Conservation (phyloP, 1,140 invertebrate genomes). For the Dufourea novaeangliae region DNA sequence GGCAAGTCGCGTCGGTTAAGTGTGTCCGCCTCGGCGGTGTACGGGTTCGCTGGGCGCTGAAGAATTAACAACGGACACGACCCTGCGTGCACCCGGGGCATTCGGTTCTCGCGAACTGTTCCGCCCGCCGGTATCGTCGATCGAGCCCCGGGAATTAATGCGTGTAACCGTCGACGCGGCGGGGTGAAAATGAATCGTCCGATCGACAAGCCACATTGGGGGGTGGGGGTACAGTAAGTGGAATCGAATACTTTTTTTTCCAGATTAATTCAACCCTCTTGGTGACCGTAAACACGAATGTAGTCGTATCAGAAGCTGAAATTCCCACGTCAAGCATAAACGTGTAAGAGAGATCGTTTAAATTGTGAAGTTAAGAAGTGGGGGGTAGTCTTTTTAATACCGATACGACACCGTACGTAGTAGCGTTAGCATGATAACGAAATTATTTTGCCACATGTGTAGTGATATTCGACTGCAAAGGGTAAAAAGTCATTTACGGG, state of each 20-base stretch:
- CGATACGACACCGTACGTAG: too few relatives aligned
- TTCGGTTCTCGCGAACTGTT: background rate
- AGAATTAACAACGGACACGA: constrained; percentile 44
- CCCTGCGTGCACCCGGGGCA: background rate
- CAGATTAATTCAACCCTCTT: background rate
- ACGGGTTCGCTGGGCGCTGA: background rate
- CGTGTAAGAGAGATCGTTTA: too few relatives aligned
- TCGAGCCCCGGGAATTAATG: background rate
- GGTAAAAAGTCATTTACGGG: too few relatives aligned
- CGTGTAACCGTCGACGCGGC: too few relatives aligned
- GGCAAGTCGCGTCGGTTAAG: constrained; percentile 42
- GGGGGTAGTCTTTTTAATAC: too few relatives aligned
- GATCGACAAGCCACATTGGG: background rate
- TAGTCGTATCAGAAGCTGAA: too few relatives aligned
- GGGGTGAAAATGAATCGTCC: background rate
- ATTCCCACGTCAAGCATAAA: too few relatives aligned
- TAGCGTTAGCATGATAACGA: too few relatives aligned
- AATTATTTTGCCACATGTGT: too few relatives aligned
- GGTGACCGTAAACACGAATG: background rate
- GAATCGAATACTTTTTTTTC: background rate
- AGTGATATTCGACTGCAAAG: too few relatives aligned
- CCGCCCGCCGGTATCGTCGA: background rate
- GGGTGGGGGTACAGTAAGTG: background rate
- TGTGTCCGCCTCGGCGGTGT: constrained; percentile 14
- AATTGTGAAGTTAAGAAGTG: too few relatives aligned